Percentiles rank a stretch among this genome's conserved stretches.
Evolutionary conservation across 2,888 invertebrate genomes (phyloP).

Genomic region (Sinhomidia bicolor): DNA sequence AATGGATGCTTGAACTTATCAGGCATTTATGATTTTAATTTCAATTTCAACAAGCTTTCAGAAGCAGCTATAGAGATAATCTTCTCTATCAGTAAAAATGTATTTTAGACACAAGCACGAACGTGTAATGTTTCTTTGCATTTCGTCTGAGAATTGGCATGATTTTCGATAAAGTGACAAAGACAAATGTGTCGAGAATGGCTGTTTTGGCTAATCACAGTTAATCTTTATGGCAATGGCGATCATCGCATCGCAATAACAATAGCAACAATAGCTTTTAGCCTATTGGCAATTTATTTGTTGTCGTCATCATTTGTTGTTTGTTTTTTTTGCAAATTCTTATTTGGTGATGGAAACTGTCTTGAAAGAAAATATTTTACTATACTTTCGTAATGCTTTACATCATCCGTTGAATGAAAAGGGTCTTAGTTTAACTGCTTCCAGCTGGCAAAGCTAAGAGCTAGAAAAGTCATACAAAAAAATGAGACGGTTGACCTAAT

Average conservation of each 20-base stretch:
- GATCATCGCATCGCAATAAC: neutral
- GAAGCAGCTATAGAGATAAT: no score
- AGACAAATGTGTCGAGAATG: slow-evolving; percentile 48
- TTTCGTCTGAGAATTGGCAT: slow-evolving; percentile 24
- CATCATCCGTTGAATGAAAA: neutral
- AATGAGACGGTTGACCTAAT: slow-evolving; percentile 13
- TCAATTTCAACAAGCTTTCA: no score
- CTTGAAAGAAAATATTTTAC: neutral
- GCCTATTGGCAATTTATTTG: neutral
- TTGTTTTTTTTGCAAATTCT: neutral
- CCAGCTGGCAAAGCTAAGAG: slow-evolving; percentile 43
- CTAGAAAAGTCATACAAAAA: slow-evolving; percentile 21
- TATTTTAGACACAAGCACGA: no score
- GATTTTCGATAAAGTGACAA: slow-evolving; percentile 27
- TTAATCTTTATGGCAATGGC: neutral
- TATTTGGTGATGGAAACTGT: neutral
- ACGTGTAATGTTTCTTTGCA: neutral
- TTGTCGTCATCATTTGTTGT: slow-evolving; percentile 2
- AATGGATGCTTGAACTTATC: no score
- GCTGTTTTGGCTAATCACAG: slow-evolving; percentile 16
- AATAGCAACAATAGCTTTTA: slow-evolving; percentile 5
- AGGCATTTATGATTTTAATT: no score
- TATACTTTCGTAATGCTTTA: neutral
- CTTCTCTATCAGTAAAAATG: no score
- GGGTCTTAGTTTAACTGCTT: slow-evolving; percentile 21